Conservation (phyloP, 2,797 vertebrate species). For the Epinephelus coioides region DNA sequence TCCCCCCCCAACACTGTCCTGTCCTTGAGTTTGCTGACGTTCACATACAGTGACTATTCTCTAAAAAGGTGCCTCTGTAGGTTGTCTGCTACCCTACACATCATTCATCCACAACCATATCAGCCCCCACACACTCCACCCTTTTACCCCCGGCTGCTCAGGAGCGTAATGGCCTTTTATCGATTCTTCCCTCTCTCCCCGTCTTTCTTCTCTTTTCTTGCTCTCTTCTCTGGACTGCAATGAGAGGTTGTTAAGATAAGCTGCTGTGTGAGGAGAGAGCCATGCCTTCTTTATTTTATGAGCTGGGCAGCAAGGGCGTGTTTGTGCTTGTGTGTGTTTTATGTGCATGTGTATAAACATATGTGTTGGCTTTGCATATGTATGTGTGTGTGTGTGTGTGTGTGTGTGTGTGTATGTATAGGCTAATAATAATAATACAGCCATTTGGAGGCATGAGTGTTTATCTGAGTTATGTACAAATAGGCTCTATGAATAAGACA, state of each 20-base stretch:
- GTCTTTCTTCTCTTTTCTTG: conserved; percentile 60
- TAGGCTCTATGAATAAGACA: conserved; percentile 59
- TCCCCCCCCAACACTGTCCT: conserved; percentile 42
- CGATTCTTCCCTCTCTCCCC: conserved; percentile 64
- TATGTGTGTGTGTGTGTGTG: not conserved
- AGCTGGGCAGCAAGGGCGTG: conserved; percentile 18
- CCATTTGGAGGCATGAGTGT: conserved; percentile 47
- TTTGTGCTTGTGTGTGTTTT: conserved; percentile 15
- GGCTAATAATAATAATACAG: conserved; percentile 49
- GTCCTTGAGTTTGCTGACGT: conserved; percentile 57
- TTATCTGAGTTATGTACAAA: conserved; percentile 53
- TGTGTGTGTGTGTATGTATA: conserved; percentile 12
- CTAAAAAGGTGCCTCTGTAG: conserved; percentile 43
- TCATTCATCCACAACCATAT: conserved; percentile 74
- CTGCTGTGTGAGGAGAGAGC: conserved; percentile 42
- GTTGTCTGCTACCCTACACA: conserved; percentile 62
- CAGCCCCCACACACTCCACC: conserved; percentile 66
- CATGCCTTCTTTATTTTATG: conserved; percentile 28
- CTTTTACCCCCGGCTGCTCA: conserved; percentile 55
- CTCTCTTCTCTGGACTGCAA: conserved; percentile 59
- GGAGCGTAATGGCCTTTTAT: conserved; percentile 81
- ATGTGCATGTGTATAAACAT: not conserved
- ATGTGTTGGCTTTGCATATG: conserved; percentile 14
- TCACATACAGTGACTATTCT: conserved; percentile 44
- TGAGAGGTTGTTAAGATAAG: conserved; percentile 76